phyloP scores from a whole-genome alignment of 1,140 invertebrate species.

The Drosophila fuyamai region DNA sequence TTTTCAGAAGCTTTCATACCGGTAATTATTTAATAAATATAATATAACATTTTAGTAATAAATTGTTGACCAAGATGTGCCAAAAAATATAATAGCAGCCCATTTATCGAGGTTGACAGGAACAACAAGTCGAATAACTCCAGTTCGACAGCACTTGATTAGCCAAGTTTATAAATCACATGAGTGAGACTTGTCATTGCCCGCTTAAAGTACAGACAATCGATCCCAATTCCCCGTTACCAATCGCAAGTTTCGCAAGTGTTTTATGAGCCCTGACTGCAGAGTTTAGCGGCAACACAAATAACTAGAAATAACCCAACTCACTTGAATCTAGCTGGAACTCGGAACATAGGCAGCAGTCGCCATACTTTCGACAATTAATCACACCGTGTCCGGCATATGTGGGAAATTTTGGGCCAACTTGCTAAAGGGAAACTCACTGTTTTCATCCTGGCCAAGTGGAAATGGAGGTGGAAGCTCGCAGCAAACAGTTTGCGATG shows the following conservation, averaged over 20 bases:
- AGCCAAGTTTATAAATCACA: conserved; percentile 49
- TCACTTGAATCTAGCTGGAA: conserved; percentile 21
- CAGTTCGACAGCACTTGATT: conserved; percentile 37
- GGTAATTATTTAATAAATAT: no score
- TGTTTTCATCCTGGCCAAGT: neutral
- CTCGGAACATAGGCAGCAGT: conserved; percentile 27
- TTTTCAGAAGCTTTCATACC: no score
- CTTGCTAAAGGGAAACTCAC: conserved; percentile 30
- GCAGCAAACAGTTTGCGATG: conserved; percentile 76
- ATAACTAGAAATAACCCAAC: conserved; percentile 45
- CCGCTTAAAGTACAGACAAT: conserved; percentile 30
- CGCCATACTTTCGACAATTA: conserved; percentile 62
- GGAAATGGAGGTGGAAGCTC: conserved; percentile 37
- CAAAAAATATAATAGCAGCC: neutral
- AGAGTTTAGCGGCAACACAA: conserved; percentile 69
- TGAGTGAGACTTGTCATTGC: conserved; percentile 10
- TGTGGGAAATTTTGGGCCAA: conserved; percentile 74
- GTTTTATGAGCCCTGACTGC: conserved; percentile 60
- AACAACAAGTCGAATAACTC: conserved; percentile 30
- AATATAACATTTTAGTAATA: no score
- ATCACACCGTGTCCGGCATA: conserved; percentile 74
- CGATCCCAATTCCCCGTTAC: conserved; percentile 8
- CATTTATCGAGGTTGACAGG: conserved; percentile 4
- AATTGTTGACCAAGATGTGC: neutral
- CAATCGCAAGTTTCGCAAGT: conserved; percentile 34